Percentiles rank a stretch among this genome's conserved stretches.
These are phyloP conservation scores for Rhinolophus sinicus DNA, from an alignment of 2,113 vertebrate genomes.

Conservation along the genomic window DNA sequence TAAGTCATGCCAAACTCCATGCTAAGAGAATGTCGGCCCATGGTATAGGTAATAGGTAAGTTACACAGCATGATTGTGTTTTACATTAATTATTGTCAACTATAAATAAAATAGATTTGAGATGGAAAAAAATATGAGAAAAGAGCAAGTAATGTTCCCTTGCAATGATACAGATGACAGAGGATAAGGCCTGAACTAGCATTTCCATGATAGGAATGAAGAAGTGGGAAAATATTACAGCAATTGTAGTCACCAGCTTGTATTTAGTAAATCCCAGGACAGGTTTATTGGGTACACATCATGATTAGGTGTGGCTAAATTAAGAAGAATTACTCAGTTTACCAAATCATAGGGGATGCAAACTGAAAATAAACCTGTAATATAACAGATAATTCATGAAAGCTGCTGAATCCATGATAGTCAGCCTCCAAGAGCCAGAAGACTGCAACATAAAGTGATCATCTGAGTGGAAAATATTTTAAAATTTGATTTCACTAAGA, in stretches of 20 bases:
- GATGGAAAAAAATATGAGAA: not conserved
- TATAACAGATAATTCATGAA: not conserved
- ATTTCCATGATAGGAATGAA: not conserved
- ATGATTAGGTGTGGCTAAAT: not conserved
- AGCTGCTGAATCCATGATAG: not conserved
- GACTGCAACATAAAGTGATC: not conserved
- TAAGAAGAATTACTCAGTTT: not conserved
- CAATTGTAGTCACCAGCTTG: not conserved
- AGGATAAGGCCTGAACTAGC: not conserved
- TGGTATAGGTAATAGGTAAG: not conserved
- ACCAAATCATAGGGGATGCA: not conserved
- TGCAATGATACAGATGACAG: not conserved
- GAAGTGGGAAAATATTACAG: not conserved
- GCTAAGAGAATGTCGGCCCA: not conserved
- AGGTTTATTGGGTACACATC: not conserved
- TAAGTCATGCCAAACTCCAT: not conserved
- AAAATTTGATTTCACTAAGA: not conserved
- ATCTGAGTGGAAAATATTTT: not conserved
- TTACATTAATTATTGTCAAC: not conserved
- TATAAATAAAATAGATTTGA: not conserved
- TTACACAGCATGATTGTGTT: not conserved
- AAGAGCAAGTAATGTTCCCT: not conserved
- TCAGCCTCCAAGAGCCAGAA: not conserved
- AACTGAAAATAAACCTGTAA: not conserved
- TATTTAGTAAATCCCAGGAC: not conserved